Percentiles rank a stretch among this genome's conserved stretches.
phyloP scores from a whole-genome alignment of 2,113 vertebrate species.

The Corydoras sp. region DNA sequence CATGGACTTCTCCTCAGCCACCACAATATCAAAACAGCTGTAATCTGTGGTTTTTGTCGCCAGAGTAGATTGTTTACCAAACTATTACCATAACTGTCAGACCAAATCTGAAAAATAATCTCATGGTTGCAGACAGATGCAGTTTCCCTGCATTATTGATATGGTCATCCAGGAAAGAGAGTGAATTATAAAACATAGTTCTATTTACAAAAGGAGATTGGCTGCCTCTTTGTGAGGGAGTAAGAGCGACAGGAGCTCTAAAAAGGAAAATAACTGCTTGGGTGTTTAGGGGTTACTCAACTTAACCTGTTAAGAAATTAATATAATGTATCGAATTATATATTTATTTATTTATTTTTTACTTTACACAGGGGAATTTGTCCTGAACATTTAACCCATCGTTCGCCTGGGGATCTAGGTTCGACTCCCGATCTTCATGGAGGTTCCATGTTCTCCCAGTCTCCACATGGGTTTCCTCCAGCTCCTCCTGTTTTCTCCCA shows the following conservation, averaged over 20 bases:
- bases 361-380: no score
- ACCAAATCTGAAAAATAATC: conserved; percentile 97
- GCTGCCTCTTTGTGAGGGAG: conserved; percentile 92
- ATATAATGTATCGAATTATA: no score
- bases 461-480: no score
- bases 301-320: not conserved
- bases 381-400: no score
- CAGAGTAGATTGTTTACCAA: conserved; percentile 97
- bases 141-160: conserved; percentile 98
- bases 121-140: conserved; percentile 90
- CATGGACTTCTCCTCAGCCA: conserved; percentile 77
- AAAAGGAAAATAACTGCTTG: conserved; percentile 71
- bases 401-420: no score
- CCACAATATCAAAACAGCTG: conserved; percentile 91
- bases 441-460: no score
- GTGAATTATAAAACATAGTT: conserved; percentile 98
- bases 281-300: conserved; percentile 76
- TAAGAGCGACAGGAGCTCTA: conserved; percentile 85
- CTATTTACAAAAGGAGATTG: conserved; percentile 99
- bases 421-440: no score
- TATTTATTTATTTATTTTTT: no score
- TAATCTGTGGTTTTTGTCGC: conserved; percentile 91
- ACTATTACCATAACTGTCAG: conserved; percentile 99
- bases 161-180: conserved; percentile 85
- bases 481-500: no score